Base-by-base conservation (phyloP, 2,113 vertebrate species). In the Abramis brama region DNA sequence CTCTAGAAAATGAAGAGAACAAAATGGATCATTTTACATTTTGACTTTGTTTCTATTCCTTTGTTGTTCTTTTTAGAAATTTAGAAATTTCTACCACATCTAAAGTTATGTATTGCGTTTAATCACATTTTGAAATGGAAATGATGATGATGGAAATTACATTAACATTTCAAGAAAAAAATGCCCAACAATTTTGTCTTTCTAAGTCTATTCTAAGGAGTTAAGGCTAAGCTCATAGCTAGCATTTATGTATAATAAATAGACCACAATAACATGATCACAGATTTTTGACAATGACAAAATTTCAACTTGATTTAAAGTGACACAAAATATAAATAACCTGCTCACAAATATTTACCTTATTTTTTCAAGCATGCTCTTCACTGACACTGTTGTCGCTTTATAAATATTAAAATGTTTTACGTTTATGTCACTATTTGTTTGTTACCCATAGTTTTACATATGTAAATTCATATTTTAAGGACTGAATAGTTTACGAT, bases 1-100 rank as follows among this genome's bases (percentile, higher is more conserved):
- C 95, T 94, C 98, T 99, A 85, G 87, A 81, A 43, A 84, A 82
- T 88, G 0, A 84, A 39, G 4, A 17, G 52, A 77, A 55, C 12
- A 1, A 76, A 50, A 66, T 39, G 5, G 6, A 43, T 59, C 21
- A 15, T 21, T 57, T 21, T 57, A 57, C 19, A 57, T 57, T 57
- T 2, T 8, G 19, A n/a, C 11, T 27, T 3, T 2, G 39, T 43
- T 43, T 43, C 39, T 39, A 12, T 75, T 50, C 11, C 0, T 39
- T 70, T 8, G 30, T 10, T 36, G 36, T 30, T 30, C 2, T 25
- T 66, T 30, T 64, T 66, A 2, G 13, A 33, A 15, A 15, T 30
- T n/a, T n/a, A n/a, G 0, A 17, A 66, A 62, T 68, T 68, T 9
- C 30, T 15, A 33, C 66, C 33, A 11, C 8, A 39, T 71, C 66